These are phyloP conservation scores for Cossypha polioptera DNA, from an alignment of 2,797 vertebrate genomes.

Conservation along the genomic window DNA sequence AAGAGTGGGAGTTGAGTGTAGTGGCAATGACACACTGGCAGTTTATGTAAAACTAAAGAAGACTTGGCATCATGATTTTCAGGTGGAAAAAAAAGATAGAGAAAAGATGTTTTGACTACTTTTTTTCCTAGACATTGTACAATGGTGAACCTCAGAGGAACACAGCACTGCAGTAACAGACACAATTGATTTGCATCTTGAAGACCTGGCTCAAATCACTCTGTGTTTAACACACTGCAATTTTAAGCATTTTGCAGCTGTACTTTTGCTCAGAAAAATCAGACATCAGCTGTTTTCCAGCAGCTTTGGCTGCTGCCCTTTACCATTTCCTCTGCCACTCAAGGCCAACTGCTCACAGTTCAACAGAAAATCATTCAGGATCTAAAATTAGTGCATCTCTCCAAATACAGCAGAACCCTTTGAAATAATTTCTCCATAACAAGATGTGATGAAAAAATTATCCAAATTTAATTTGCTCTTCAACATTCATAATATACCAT, in stretches of 20 bases:
- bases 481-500: background rate
- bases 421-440: slow-evolving; percentile 13
- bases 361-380: background rate
- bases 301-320: slow-evolving; percentile 5
- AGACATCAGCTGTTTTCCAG: slow-evolving; percentile 13
- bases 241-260: slow-evolving; percentile 17
- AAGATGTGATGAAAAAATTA: background rate
- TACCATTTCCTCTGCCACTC: slow-evolving; percentile 26
- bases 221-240: background rate
- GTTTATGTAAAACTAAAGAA: background rate
- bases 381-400: slow-evolving; percentile 31
- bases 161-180: background rate
- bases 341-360: slow-evolving; percentile 3
- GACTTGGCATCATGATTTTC: background rate
- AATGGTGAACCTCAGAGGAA: background rate
- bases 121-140: background rate
- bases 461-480: background rate
- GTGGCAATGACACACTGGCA: background rate
- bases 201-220: background rate
- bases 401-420: background rate
- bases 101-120: background rate
- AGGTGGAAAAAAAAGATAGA: background rate
- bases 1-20: background rate
- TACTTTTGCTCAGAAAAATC: background rate
- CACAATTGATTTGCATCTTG: background rate